These are phyloP conservation scores for Diabrotica balteata DNA, from an alignment of 2,888 invertebrate species.

Conservation along the genomic window DNA sequence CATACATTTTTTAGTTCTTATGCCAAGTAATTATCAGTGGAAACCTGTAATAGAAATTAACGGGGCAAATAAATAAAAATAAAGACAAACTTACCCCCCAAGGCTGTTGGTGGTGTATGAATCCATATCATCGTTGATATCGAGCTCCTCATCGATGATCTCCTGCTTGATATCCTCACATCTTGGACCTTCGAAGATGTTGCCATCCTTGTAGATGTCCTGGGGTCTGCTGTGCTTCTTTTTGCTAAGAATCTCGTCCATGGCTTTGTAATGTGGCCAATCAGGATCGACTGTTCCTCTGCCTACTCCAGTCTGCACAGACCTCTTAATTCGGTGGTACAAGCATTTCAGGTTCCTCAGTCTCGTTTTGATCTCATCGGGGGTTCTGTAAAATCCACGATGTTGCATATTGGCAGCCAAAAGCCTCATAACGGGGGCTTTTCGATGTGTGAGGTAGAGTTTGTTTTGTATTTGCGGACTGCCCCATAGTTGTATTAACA, in stretches of 20 bases:
- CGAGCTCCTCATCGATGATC: conserved; percentile 57
- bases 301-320: conserved; percentile 62
- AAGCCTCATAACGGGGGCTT: conserved; percentile 66
- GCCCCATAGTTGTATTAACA: conserved; percentile 68
- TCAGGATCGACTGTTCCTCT: conserved; percentile 63
- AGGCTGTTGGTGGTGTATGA: conserved; percentile 58
- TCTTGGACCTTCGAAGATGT: conserved; percentile 54
- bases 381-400: conserved; percentile 66
- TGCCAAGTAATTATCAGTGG: no score
- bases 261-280: conserved; percentile 67
- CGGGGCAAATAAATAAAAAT: background rate
- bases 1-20: no score
- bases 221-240: conserved; percentile 51
- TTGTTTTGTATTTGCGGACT: conserved; percentile 67
- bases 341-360: conserved; percentile 68
- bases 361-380: conserved; percentile 68
- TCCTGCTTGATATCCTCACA: conserved; percentile 59
- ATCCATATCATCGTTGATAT: conserved; percentile 59
- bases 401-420: conserved; percentile 67
- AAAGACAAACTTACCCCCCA: conserved; percentile 51
- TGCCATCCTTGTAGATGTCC: conserved; percentile 51
- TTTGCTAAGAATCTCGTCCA: conserved; percentile 65
- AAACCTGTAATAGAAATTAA: background rate
- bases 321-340: conserved; percentile 67
- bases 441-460: conserved; percentile 66